Base-by-base conservation (phyloP, 30 jellyfish, hydroid and myxozoan genomes). In the Aurelia aurita complex sp. Pacific region DNA sequence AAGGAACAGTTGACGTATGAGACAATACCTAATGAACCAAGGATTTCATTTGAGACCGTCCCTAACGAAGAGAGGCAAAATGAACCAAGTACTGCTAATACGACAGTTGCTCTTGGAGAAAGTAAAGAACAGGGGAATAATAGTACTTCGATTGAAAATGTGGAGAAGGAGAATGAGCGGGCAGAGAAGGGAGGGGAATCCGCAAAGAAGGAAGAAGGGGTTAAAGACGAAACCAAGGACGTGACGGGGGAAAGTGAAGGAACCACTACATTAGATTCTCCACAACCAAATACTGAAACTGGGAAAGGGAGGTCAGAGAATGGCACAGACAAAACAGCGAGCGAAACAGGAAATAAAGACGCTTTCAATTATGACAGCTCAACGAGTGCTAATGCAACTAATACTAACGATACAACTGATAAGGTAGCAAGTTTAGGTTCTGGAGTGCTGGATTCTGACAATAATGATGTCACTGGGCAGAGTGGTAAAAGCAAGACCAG, bases 21-120 rank as follows among this genome's bases (percentile, higher is more conserved):
- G 80, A 82, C 92, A 35, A 59, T 82, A 36, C 92, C 92, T 59
- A 82, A 82, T 50, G 92, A 69, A 71, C 85, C 92, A 62, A 42
- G 68, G 19, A 33, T 72, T 3, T 29, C 35, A 62, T 42, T 62
- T 52, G 73, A 70, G 33, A 71, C 80, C 2, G 74, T 60, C 4
- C 76, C 84, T 18, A 82, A 60, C 61, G 75, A 71, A 36, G 92
- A 67, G 15, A 32, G 67, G 5, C 18, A 23, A 16, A 82, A 72
- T 43, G 85, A 72, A 17, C 59, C 76, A 7, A 42, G 38, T 54
- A 64, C 60, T 36, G 54, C 92, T 4, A 32, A 63, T 38, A 72
- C 55, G 33, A 71, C 63, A 3, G 73, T 76, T 16, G 16, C 92
- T 1, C 11, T 17, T 70, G 92, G 92, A 60, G 76, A 36, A 5